Evolutionary conservation across 2,888 invertebrate species (phyloP).

Genomic region (Plagiodera versicolora): DNA sequence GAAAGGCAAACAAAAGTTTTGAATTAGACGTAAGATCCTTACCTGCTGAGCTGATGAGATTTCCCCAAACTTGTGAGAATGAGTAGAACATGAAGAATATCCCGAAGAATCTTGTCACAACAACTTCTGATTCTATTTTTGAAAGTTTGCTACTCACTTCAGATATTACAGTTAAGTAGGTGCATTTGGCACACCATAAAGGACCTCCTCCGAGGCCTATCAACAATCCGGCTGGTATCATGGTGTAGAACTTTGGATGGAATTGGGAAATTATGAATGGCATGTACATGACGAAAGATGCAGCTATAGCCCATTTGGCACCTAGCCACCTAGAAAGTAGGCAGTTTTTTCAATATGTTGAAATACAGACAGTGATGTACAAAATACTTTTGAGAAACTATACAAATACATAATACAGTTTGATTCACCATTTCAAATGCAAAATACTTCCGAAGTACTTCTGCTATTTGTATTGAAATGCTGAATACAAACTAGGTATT

Average conservation of each 20-base stretch:
- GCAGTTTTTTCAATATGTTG: no score
- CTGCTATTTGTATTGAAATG: no score
- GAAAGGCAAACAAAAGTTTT: no score
- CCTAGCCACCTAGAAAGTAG: conserved; percentile 73
- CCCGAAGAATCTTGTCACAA: conserved; percentile 91
- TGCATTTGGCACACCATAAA: conserved; percentile 95
- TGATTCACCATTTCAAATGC: no score
- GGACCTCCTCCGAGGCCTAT: conserved; percentile 90
- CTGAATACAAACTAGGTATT: no score
- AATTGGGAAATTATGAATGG: conserved; percentile 91
- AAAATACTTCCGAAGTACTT: no score
- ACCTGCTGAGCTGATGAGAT: conserved; percentile 85
- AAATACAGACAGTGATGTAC: no score
- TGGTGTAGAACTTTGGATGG: conserved; percentile 80
- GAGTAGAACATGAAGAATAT: conserved; percentile 96
- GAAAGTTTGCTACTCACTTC: conserved; percentile 78
- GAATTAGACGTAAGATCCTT: conserved; percentile 30
- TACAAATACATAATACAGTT: no score
- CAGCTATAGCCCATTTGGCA: conserved; percentile 85
- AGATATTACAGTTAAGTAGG: conserved; percentile 82
- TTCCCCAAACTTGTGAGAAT: conserved; percentile 94
- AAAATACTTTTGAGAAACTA: no score
- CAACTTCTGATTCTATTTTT: conserved; percentile 69
- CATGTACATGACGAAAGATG: conserved; percentile 87
- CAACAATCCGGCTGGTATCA: conserved; percentile 80